Evolutionary conservation across 2,888 invertebrate species (phyloP).

Genomic region (Lydus trimaculatus): DNA sequence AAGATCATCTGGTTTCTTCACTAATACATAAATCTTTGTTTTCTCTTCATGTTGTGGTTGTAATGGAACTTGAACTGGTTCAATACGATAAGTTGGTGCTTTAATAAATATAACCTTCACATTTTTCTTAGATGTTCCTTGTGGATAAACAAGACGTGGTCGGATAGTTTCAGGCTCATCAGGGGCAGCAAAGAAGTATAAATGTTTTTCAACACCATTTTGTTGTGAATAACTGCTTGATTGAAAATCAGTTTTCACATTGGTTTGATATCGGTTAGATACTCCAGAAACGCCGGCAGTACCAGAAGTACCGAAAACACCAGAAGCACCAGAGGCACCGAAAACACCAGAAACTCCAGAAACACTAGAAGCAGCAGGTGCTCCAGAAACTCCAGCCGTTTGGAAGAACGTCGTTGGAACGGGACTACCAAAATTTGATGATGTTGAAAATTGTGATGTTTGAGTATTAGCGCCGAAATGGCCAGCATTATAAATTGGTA

Average conservation of each 20-base stretch:
- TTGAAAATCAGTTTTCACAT: not conserved
- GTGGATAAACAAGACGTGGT: slow-evolving; percentile 41
- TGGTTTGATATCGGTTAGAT: not conserved
- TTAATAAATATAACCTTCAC: slow-evolving; percentile 63
- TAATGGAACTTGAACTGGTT: slow-evolving; percentile 45
- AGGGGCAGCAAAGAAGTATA: slow-evolving; percentile 55
- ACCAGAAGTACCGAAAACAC: not conserved
- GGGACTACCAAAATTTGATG: not conserved
- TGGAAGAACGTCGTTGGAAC: not conserved
- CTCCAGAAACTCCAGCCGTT: not conserved
- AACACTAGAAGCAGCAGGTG: not conserved
- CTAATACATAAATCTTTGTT: slow-evolving; percentile 56
- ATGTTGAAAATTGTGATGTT: not conserved
- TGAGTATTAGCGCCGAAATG: not conserved
- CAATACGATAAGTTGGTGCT: slow-evolving; percentile 48
- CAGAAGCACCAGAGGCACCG: not conserved
- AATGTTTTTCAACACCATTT: slow-evolving; percentile 47
- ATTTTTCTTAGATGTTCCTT: slow-evolving; percentile 55
- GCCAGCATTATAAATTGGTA: slow-evolving; percentile 16
- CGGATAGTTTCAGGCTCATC: slow-evolving; percentile 48
- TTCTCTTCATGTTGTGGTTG: slow-evolving; percentile 51
- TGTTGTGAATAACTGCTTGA: not conserved
- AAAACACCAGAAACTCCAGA: not conserved
- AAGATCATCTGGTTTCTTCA: slow-evolving; percentile 74
- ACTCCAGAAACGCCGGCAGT: not conserved